phyloP scores from a whole-genome alignment of 2,113 vertebrate species.

The Chaetura pelagica region DNA sequence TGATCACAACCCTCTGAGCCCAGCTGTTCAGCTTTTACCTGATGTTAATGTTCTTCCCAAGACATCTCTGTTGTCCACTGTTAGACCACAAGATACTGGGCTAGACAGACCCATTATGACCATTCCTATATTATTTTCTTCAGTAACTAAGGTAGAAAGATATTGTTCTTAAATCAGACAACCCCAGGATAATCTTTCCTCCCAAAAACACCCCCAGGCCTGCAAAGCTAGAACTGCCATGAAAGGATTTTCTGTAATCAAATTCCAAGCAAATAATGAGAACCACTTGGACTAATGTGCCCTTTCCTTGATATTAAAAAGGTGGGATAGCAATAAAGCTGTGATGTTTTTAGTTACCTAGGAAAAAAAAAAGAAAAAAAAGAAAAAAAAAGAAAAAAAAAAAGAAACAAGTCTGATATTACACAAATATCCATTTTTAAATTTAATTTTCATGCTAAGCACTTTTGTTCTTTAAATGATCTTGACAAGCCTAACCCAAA shows the following conservation, averaged over 20 bases:
- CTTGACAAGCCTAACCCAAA: background rate
- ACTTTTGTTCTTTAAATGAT: background rate
- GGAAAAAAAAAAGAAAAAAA: background rate
- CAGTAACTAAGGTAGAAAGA: background rate
- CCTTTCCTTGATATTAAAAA: conserved; percentile 3
- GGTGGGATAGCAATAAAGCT: background rate
- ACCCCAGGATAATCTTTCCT: background rate
- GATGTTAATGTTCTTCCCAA: background rate
- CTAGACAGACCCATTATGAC: background rate
- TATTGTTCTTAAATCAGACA: background rate
- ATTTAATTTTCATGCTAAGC: background rate
- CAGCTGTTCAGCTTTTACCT: background rate
- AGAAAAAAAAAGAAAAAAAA: background rate
- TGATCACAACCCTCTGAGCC: background rate
- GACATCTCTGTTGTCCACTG: background rate
- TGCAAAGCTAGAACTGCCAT: background rate
- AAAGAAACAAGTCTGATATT: background rate
- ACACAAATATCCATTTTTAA: background rate
- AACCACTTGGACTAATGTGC: background rate
- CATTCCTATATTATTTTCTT: background rate
- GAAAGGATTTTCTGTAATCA: background rate
- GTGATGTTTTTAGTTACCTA: background rate
- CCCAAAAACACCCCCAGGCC: background rate
- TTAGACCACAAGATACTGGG: background rate
- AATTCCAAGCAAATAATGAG: conserved; percentile 4